Evolutionary conservation across 2,797 vertebrate species (phyloP), one percentile per base, ranked within the genome.

Genomic region (Pantherophis vulpinus): DNA sequence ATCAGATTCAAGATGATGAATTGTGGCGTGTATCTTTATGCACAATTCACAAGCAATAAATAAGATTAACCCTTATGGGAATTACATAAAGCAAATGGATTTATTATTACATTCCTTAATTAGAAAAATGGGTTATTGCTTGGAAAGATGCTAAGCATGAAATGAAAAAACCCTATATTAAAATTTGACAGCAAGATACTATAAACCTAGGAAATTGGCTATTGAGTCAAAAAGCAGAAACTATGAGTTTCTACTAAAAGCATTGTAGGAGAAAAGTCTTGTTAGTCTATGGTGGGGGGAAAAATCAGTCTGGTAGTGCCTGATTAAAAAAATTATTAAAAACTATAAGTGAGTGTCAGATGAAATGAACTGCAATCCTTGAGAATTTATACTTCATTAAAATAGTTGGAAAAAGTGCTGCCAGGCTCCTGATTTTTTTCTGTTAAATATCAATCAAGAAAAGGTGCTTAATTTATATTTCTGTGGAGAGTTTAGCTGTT

Each of bases 41-140:
- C 16, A 16, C 14, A 91, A 88, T 29, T 88, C 59, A 56, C 86
- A 93, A 91, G 56, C 63, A 88, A 37, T 91, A 29, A 86, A 83
- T 83, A 92, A 32, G 29, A 2, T 47, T 90, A 18, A 59, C 42
- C 18, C 25, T 55, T 29, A 79, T 37, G 37, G 1, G 58, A 60
- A 27, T 89, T 92, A 60, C 16, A 66, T 66, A 56, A 93, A 86
- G 27, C 90, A 94, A 79, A 93, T 60, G 87, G 29, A 14, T 20
- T 5, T 83, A 47, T 91, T 89, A 55, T 83, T 86, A 61, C 83
- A 86, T 66, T 56, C 42, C 88, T 91, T 61, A 83, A 58, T 83
- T 25, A n/a, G 18, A 37, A 87, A 60, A 79, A 54, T 23, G 27
- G 56, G 23, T 74, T 86, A 47, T 91, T 90, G 3, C 11, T 92